phyloP scores from a whole-genome alignment of 2,797 vertebrate species.

The Hozukius guyotensis region DNA sequence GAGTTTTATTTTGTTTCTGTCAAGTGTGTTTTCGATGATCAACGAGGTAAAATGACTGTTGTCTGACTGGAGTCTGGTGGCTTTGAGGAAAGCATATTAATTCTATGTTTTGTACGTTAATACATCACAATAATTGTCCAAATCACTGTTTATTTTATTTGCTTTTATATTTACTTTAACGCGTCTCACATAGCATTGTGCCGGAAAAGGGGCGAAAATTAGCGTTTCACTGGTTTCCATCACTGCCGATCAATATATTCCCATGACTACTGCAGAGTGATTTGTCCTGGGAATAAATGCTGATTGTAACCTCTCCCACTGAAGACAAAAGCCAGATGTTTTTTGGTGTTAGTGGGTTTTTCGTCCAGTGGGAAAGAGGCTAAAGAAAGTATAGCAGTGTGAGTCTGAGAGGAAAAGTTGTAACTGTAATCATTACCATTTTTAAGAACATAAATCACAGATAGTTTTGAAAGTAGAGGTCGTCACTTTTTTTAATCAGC shows the following conservation, averaged over 20 bases:
- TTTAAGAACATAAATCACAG: constrained; percentile 23
- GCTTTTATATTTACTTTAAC: too few species aligned
- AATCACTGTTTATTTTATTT: too few species aligned
- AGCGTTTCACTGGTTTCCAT: too few species aligned
- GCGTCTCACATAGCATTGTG: too few species aligned
- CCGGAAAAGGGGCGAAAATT: too few species aligned
- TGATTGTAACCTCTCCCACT: not conserved
- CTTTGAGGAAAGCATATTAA: rapidly evolving
- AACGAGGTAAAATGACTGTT: too few species aligned
- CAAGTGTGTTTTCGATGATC: too few species aligned
- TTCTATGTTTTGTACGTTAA: not conserved
- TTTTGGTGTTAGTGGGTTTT: not conserved
- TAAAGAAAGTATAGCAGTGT: not conserved
- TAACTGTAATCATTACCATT: not conserved
- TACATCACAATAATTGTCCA: not conserved
- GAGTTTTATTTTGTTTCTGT: too few species aligned
- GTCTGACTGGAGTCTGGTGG: too few species aligned
- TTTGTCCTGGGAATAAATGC: not conserved
- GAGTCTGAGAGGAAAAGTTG: not conserved
- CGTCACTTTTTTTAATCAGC: constrained; percentile 11
- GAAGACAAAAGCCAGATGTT: not conserved
- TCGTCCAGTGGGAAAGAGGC: not conserved
- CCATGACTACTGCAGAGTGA: not conserved
- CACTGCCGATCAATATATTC: too few species aligned
- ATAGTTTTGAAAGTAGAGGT: not conserved